Conservation (phyloP, 2,888 invertebrate species). For the Drosophila bunnanda region DNA sequence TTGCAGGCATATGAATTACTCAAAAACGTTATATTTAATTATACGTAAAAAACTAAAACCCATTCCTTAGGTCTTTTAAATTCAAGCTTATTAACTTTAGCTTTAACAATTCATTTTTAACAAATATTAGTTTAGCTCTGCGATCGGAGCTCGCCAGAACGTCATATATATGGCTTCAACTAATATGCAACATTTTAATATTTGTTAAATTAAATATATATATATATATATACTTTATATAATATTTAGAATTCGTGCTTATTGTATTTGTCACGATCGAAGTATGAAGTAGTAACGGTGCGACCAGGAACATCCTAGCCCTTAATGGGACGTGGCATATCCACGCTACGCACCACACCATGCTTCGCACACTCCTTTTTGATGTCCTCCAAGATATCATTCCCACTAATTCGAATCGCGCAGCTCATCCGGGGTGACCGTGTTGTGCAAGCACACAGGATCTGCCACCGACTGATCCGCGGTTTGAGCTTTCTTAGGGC, state of each 20-base stretch:
- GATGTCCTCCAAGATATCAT: slow-evolving; percentile 99
- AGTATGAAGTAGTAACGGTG: slow-evolving; percentile 99
- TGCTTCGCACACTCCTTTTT: slow-evolving; percentile 99
- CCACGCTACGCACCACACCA: slow-evolving; percentile 97
- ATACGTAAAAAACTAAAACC: too few species aligned
- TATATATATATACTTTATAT: too few species aligned
- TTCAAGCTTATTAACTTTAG: too few species aligned
- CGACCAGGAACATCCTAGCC: slow-evolving; percentile 98
- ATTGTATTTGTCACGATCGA: slow-evolving; percentile 99
- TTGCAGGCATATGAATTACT: too few species aligned
- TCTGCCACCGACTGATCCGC: slow-evolving; percentile 85
- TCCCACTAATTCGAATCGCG: slow-evolving; percentile 98
- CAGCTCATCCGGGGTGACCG: slow-evolving; percentile 98
- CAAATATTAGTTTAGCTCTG: too few species aligned
- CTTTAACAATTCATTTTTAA: too few species aligned
- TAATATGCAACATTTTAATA: too few species aligned
- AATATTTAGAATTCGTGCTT: slow-evolving; percentile 95
- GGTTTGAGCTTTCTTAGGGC: slow-evolving; percentile 95
- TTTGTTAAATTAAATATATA: too few species aligned
- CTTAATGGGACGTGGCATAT: slow-evolving; percentile 98
- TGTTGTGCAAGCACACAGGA: slow-evolving; percentile 98
- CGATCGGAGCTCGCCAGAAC: too few species aligned
- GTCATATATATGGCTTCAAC: too few species aligned
- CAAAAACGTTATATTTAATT: too few species aligned
- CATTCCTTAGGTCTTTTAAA: too few species aligned